Percentiles rank a stretch among this genome's conserved stretches.
Evolutionary conservation across 2,888 invertebrate species (phyloP).

Genomic region (Laothoe populi): DNA sequence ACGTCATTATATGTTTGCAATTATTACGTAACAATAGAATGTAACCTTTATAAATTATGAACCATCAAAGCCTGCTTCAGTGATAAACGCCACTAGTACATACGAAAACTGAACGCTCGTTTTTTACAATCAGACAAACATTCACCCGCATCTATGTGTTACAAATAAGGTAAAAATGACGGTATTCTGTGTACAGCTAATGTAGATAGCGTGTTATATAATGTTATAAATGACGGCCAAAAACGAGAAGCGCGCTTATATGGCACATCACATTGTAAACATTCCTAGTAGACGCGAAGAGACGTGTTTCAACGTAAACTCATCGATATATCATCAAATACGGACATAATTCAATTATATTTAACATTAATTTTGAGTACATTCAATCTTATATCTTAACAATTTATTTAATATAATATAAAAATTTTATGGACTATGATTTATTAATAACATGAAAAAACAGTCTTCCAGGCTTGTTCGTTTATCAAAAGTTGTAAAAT

Average conservation of each 20-base stretch:
- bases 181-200: slow-evolving; percentile 37
- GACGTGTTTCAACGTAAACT: slow-evolving; percentile 13
- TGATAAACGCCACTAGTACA: slow-evolving; percentile 44
- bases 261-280: slow-evolving; percentile 28
- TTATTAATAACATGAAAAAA: slow-evolving; percentile 77
- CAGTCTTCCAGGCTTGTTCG: slow-evolving; percentile 80
- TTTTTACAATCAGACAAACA: neutral
- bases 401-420: slow-evolving; percentile 78
- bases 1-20: no score
- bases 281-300: slow-evolving; percentile 22
- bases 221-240: neutral
- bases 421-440: slow-evolving; percentile 80
- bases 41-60: slow-evolving; percentile 36
- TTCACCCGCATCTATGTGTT: neutral
- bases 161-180: slow-evolving; percentile 32
- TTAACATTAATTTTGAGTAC: slow-evolving; percentile 58
- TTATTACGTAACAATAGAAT: slow-evolving; percentile 40
- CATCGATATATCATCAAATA: slow-evolving; percentile 26
- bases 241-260: no score
- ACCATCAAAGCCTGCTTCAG: slow-evolving; percentile 70
- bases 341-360: slow-evolving; percentile 36
- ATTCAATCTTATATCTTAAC: slow-evolving; percentile 70
- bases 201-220: slow-evolving; percentile 21
- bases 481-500: slow-evolving; percentile 82
- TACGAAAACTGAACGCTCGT: no score